phyloP scores from a whole-genome alignment of 2,113 vertebrate species.

The Nyctereutes procyonoides region DNA sequence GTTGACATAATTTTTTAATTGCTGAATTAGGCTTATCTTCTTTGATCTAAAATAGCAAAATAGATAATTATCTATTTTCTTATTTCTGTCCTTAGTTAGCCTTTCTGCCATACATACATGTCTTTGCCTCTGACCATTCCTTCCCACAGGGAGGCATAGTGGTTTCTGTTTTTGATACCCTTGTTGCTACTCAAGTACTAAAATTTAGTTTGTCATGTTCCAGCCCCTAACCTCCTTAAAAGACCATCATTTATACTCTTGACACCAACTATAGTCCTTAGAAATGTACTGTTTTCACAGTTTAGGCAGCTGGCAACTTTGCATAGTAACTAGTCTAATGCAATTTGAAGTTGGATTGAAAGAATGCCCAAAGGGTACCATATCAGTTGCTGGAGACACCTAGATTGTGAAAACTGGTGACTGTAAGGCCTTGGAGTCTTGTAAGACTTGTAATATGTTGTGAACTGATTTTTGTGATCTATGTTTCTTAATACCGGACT shows the following conservation, averaged over 20 bases:
- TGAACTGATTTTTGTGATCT: not conserved
- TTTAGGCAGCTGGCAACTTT: not conserved
- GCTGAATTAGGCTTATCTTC: not conserved
- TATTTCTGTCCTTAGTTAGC: not conserved
- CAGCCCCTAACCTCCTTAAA: not conserved
- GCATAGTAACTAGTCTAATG: not conserved
- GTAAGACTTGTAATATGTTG: not conserved
- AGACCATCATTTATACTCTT: not conserved
- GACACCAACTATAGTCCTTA: not conserved
- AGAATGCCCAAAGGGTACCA: not conserved
- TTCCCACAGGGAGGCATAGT: not conserved
- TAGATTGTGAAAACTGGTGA: not conserved
- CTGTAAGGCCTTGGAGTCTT: not conserved
- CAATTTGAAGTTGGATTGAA: not conserved
- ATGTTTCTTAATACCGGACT: not conserved
- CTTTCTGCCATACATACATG: not conserved
- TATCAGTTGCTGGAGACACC: not conserved
- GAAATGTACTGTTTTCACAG: not conserved
- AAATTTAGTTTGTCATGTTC: not conserved
- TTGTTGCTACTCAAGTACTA: not conserved
- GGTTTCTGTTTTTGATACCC: not conserved
- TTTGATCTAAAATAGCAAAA: not conserved
- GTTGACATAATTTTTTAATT: slow-evolving; percentile 2
- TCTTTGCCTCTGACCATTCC: not conserved
- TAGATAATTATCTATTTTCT: not conserved